Conservation (phyloP, 1,140 invertebrate species). For the Lordiphosa stackelbergi region DNA sequence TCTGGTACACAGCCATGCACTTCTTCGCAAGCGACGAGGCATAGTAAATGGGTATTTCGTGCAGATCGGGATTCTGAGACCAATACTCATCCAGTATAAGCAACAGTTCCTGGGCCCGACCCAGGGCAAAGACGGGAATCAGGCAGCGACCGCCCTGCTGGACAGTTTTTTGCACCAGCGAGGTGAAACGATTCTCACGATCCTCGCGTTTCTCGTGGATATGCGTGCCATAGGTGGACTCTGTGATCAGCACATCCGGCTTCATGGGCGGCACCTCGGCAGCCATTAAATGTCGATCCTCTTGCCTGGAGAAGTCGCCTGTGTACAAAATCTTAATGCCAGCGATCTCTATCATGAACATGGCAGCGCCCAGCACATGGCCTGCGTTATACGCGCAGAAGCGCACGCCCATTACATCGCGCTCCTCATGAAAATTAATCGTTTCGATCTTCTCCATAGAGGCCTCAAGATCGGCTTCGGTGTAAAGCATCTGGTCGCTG, state of each 20-base stretch:
- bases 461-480: conserved; percentile 96
- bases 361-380: conserved; percentile 98
- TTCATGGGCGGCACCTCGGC: conserved; percentile 97
- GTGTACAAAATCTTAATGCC: conserved; percentile 98
- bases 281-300: conserved; percentile 99
- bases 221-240: conserved; percentile 99
- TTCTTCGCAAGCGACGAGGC: conserved; percentile 99
- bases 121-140: conserved; percentile 99
- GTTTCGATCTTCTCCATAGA: conserved; percentile 99
- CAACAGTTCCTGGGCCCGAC: conserved; percentile 96
- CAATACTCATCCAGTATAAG: conserved; percentile 99
- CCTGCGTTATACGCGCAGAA: conserved; percentile 99
- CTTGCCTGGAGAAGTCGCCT: conserved; percentile 98
- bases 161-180: conserved; percentile 97
- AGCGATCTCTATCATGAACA: conserved; percentile 99
- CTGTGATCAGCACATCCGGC: conserved; percentile 98
- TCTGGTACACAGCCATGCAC: conserved; percentile 99
- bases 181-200: conserved; percentile 95
- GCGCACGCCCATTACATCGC: conserved; percentile 96
- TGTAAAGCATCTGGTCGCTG: conserved; percentile 98
- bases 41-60: conserved; percentile 99
- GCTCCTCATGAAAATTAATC: conserved; percentile 98
- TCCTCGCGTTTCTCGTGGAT: conserved; percentile 99
- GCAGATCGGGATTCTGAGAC: conserved; percentile 97
- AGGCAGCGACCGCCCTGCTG: conserved; percentile 96